Conservation (phyloP, 2,888 invertebrate species). For the Margaritifera margaritifera region DNA sequence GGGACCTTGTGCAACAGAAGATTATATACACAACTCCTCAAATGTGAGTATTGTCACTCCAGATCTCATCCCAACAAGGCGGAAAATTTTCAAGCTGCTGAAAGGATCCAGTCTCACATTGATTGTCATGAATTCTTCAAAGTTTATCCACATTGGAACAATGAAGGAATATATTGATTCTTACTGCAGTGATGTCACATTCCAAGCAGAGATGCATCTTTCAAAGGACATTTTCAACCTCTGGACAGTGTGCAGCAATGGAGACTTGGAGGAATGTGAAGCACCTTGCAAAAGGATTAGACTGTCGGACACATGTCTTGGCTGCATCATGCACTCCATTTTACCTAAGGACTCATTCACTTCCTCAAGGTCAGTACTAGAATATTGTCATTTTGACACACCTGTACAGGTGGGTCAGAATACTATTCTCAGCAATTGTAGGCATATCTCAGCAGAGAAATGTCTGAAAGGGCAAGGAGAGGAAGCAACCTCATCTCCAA, state of each 20-base stretch:
- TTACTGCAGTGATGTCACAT: slow-evolving; percentile 58
- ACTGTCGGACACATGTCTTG: slow-evolving; percentile 31
- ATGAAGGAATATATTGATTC: slow-evolving; percentile 69
- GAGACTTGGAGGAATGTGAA: background rate
- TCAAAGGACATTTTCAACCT: slow-evolving; percentile 58
- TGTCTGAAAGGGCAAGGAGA: background rate
- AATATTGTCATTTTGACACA: slow-evolving; percentile 70
- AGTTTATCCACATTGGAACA: slow-evolving; percentile 74
- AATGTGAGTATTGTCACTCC: slow-evolving; percentile 61
- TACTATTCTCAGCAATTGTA: slow-evolving; percentile 72
- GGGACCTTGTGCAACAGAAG: slow-evolving; percentile 62
- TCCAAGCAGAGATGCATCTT: slow-evolving; percentile 58
- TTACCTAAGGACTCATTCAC: slow-evolving; percentile 50
- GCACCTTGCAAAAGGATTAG: slow-evolving; percentile 22
- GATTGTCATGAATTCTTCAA: slow-evolving; percentile 70
- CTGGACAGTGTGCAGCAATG: slow-evolving; percentile 30
- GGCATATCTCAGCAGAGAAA: slow-evolving; percentile 23
- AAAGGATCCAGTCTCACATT: slow-evolving; percentile 63
- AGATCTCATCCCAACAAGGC: slow-evolving; percentile 57
- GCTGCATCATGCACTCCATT: slow-evolving; percentile 68
- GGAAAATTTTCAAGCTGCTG: slow-evolving; percentile 64
- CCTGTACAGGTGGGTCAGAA: slow-evolving; percentile 59
- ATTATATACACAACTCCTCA: slow-evolving; percentile 62
- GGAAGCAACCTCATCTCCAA: background rate
- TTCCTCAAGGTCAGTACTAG: slow-evolving; percentile 60